Percentiles rank a stretch among this genome's conserved stretches.
These are phyloP conservation scores for Euura lappo DNA, from an alignment of 1,140 invertebrate species.

Conservation along the genomic window DNA sequence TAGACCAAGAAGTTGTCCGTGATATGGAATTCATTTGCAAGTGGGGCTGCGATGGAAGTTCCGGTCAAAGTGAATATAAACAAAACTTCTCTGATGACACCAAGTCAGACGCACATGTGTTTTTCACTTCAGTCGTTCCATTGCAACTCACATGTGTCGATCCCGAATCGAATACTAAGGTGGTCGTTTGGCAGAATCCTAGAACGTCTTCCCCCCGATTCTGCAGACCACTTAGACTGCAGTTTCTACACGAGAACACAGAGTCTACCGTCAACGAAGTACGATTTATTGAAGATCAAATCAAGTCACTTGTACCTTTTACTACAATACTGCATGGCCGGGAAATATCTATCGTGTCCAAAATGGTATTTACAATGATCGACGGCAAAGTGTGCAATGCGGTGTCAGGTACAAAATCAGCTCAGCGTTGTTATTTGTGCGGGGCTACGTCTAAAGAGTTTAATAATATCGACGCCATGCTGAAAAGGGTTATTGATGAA, in stretches of 20 bases:
- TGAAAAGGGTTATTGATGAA: constrained; percentile 28
- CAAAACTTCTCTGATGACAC: constrained; percentile 34
- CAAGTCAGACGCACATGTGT: constrained; percentile 28
- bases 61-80: constrained; percentile 31
- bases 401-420: too few species aligned
- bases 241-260: constrained; percentile 25
- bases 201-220: constrained; percentile 39
- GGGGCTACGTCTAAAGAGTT: constrained; percentile 30
- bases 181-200: constrained; percentile 39
- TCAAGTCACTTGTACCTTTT: too few species aligned
- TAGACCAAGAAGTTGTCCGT: constrained; percentile 10
- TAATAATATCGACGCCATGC: constrained; percentile 40
- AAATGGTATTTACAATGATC: constrained; percentile 47
- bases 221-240: constrained; percentile 39
- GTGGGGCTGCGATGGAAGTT: constrained; percentile 31
- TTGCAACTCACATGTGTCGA: constrained; percentile 21
- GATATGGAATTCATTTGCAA: constrained; percentile 26
- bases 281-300: not conserved
- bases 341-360: constrained; percentile 9
- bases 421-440: too few species aligned
- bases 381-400: constrained; percentile 49
- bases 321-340: too few species aligned
- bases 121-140: constrained; percentile 36
- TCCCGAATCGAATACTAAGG: constrained; percentile 16
- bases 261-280: constrained; percentile 36